A percentile compares a stretch with the other conserved stretches of the same genome.
Evolutionary conservation across 2,113 vertebrate genomes (phyloP).

Genomic region (Cynoglossus semilaevis): DNA sequence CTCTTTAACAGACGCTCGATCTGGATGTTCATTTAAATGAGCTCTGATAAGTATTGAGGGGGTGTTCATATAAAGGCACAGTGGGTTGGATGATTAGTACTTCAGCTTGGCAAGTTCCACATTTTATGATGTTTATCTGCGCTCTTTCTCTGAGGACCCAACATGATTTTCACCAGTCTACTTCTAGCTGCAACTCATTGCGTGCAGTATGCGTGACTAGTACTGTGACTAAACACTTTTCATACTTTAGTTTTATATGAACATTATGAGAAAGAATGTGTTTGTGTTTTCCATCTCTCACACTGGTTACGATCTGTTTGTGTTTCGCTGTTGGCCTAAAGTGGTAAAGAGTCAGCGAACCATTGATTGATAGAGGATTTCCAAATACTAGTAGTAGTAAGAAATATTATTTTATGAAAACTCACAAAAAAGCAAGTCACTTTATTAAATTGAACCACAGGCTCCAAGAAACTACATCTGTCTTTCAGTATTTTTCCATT

Average conservation of each 20-base stretch:
- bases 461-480: conserved; percentile 24
- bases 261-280: conserved; percentile 39
- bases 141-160: conserved; percentile 9
- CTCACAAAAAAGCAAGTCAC: conserved; percentile 50
- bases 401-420: conserved; percentile 49
- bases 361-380: conserved; percentile 24
- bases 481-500: conserved; percentile 14
- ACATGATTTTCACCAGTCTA: conserved; percentile 5
- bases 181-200: background rate
- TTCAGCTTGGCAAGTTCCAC: conserved; percentile 30
- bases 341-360: conserved; percentile 16
- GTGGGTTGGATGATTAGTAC: conserved; percentile 42
- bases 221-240: conserved; percentile 16
- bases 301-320: conserved; percentile 13
- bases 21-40: conserved; percentile 60
- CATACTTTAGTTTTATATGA: conserved; percentile 40
- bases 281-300: conserved; percentile 32
- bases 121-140: conserved; percentile 52
- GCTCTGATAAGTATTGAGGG: conserved; percentile 44
- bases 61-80: conserved; percentile 42
- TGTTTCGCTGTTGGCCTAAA: conserved; percentile 29
- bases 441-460: conserved; percentile 52
- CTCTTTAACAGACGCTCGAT: conserved; percentile 55
- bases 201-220: too few relatives aligned
- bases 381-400: conserved; percentile 46